A percentile compares a stretch with the other conserved stretches of the same genome.
Conservation (phyloP, 2,797 vertebrate genomes). For the Pelobates cultripes region DNA sequence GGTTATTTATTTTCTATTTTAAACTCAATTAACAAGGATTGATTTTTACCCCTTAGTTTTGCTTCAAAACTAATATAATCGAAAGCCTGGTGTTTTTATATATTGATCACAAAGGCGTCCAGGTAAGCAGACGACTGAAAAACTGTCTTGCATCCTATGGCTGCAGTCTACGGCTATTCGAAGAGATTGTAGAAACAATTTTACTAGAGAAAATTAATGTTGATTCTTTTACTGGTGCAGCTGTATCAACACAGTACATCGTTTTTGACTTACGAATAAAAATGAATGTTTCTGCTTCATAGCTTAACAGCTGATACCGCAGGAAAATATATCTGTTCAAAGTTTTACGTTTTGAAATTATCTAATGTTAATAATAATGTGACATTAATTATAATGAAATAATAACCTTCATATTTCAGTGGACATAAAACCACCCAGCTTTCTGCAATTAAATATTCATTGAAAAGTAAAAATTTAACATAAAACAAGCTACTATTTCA, state of each 20-base stretch:
- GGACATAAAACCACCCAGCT: constrained; percentile 23
- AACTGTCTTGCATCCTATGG: no score
- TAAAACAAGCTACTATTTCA: constrained; percentile 29
- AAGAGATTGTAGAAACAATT: neutral
- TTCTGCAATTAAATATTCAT: constrained; percentile 41
- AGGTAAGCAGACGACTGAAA: no score
- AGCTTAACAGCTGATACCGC: constrained; percentile 26
- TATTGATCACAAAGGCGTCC: no score
- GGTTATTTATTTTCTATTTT: no score
- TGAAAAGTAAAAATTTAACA: constrained; percentile 22
- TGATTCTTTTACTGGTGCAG: constrained; percentile 10
- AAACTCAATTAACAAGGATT: no score
- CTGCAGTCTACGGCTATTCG: neutral
- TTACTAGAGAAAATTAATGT: constrained; percentile 19
- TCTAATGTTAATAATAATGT: constrained; percentile 31
- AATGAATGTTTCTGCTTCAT: constrained; percentile 32
- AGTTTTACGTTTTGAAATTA: constrained; percentile 32
- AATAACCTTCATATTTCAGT: constrained; percentile 31
- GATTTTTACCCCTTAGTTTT: no score
- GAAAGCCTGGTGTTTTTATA: no score
- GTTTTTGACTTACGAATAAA: constrained; percentile 31
- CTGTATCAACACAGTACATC: constrained; percentile 30
- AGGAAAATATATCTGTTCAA: constrained; percentile 17
- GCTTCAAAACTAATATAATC: no score
- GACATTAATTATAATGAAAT: constrained; percentile 29